These are phyloP conservation scores for Marmota monax DNA, from an alignment of 2,113 vertebrate genomes.

Conservation along the genomic window DNA sequence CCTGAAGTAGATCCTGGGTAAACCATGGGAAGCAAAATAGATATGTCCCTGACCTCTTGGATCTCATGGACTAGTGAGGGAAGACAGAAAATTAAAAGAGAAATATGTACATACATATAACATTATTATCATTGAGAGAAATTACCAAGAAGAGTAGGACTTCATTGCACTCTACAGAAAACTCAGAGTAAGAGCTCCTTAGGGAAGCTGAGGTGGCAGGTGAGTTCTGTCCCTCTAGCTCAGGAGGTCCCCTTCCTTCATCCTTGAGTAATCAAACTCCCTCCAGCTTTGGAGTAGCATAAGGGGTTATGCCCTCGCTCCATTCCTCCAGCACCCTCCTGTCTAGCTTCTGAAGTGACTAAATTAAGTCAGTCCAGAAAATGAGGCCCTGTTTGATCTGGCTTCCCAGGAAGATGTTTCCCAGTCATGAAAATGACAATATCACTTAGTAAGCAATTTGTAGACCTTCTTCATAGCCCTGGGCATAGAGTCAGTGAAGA, in stretches of 20 bases:
- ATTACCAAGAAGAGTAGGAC: not conserved
- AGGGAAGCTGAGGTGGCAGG: not conserved
- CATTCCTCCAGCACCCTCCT: not conserved
- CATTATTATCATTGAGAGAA: not conserved
- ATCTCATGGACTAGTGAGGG: not conserved
- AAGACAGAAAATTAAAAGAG: not conserved
- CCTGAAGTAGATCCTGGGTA: not conserved
- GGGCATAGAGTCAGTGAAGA: conserved; percentile 45
- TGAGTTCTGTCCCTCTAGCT: not conserved
- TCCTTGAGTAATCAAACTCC: no score
- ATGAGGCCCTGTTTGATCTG: not conserved
- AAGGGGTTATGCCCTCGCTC: not conserved
- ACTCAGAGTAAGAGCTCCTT: not conserved
- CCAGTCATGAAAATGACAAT: not conserved
- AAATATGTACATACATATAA: not conserved
- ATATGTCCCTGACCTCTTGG: not conserved
- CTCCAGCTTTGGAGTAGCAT: not conserved
- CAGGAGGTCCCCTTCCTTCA: not conserved
- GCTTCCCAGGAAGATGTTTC: conserved; percentile 46
- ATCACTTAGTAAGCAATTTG: conserved; percentile 73
- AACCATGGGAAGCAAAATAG: not conserved
- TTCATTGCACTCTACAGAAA: not conserved
- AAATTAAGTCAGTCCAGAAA: not conserved
- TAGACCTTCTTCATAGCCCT: conserved; percentile 59
- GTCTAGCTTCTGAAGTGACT: conserved; percentile 24